phyloP scores from a whole-genome alignment of 2,888 invertebrate genomes.

The Lasioglossum villosulum region DNA sequence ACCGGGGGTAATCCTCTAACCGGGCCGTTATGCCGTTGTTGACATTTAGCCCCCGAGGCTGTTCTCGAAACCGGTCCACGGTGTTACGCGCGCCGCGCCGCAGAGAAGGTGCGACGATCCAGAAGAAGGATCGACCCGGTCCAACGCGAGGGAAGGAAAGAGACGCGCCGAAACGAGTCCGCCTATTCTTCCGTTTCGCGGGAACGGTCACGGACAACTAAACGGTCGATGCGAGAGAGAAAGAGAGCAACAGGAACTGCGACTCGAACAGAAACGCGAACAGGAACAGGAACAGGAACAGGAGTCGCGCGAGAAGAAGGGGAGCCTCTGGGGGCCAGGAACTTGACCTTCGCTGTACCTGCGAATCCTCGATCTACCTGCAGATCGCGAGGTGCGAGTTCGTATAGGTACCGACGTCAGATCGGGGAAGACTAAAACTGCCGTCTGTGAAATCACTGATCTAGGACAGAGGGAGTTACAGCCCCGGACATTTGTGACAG shows the following conservation, averaged over 20 bases:
- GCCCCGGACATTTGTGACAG: neutral
- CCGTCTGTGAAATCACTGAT: neutral
- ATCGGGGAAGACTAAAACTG: neutral
- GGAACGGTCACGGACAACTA: slow-evolving; percentile 7
- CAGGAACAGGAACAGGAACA: slow-evolving; percentile 15
- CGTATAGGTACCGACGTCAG: neutral
- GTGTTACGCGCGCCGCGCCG: slow-evolving; percentile 50
- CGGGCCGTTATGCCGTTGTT: slow-evolving; percentile 78
- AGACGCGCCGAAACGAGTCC: slow-evolving; percentile 32
- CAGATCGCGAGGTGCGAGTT: neutral
- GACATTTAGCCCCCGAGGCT: slow-evolving; percentile 81
- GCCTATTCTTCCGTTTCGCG: slow-evolving; percentile 39
- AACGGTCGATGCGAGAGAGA: neutral
- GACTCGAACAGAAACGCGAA: slow-evolving; percentile 25
- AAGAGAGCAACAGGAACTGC: neutral
- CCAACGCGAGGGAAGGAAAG: neutral
- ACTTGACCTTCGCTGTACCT: slow-evolving; percentile 46
- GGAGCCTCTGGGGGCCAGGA: neutral
- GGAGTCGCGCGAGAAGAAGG: neutral
- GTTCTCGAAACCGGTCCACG: slow-evolving; percentile 75
- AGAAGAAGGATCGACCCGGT: slow-evolving; percentile 20
- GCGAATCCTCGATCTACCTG: slow-evolving; percentile 28
- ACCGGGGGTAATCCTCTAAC: slow-evolving; percentile 73
- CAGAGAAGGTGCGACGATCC: slow-evolving; percentile 5
- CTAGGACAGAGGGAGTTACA: neutral